These are phyloP conservation scores for Crocuta crocuta DNA, from an alignment of 2,113 vertebrate species.

Conservation along the genomic window DNA sequence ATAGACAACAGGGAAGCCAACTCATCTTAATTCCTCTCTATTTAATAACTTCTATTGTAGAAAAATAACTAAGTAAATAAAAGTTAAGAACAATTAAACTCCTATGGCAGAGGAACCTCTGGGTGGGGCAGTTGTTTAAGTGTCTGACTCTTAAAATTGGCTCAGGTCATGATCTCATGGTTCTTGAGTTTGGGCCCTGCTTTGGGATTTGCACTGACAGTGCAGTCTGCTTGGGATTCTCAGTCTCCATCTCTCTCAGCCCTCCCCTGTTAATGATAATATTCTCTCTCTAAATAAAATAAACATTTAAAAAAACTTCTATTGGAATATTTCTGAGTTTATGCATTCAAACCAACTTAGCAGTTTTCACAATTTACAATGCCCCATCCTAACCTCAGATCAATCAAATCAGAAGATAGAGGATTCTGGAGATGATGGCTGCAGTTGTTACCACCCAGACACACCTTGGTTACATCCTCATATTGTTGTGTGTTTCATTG, in stretches of 20 bases:
- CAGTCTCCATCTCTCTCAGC: too few species aligned
- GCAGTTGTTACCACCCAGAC: background rate
- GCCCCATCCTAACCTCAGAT: background rate
- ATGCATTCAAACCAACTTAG: background rate
- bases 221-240: too few species aligned
- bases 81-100: too few species aligned
- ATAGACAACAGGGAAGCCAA: background rate
- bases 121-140: too few species aligned
- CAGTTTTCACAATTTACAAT: background rate
- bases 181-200: too few species aligned
- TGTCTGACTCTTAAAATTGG: too few species aligned
- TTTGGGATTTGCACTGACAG: too few species aligned
- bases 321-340: background rate
- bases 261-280: too few species aligned
- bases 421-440: fast-evolving
- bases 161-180: too few species aligned
- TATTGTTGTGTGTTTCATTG: background rate
- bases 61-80: too few species aligned
- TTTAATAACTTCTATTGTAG: background rate
- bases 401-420: background rate
- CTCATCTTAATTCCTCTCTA: background rate
- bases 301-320: background rate
- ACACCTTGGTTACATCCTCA: background rate
- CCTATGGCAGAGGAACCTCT: too few species aligned
- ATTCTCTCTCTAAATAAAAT: too few species aligned